These are phyloP conservation scores for Stegostoma tigrinum DNA, from an alignment of 2,113 vertebrate species.

Conservation along the genomic window DNA sequence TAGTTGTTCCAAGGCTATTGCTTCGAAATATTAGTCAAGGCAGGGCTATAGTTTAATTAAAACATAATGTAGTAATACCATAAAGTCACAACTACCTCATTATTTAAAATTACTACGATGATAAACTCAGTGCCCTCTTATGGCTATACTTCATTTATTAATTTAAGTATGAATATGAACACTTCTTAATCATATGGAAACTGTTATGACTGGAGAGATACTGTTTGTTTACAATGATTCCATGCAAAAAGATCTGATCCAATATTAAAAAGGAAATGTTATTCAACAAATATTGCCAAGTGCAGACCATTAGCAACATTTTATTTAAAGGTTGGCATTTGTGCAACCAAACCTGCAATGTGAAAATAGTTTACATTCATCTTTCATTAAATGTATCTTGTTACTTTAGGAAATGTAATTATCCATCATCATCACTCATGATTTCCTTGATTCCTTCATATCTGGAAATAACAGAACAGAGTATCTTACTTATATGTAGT, in stretches of 20 bases:
- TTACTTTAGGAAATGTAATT: slow-evolving; percentile 28
- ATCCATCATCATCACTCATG: background rate
- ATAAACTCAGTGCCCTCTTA: background rate
- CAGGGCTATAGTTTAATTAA: too few species aligned
- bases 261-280: background rate
- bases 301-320: background rate
- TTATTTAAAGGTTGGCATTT: background rate
- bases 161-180: background rate
- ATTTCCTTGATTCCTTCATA: slow-evolving; percentile 19
- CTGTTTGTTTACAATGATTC: background rate
- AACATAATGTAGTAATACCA: background rate
- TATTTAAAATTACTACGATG: background rate
- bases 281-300: background rate
- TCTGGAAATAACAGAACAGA: slow-evolving; percentile 31
- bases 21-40: background rate
- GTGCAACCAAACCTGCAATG: background rate
- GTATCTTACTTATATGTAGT: slow-evolving; percentile 28
- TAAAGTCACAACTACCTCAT: background rate
- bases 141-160: background rate
- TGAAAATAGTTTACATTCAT: slow-evolving; percentile 23
- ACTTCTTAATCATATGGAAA: background rate
- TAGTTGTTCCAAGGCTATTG: background rate
- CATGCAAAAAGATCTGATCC: background rate
- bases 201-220: background rate
- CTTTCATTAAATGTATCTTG: slow-evolving; percentile 29